A percentile compares a stretch with the other conserved stretches of the same genome.
Evolutionary conservation across 2,888 invertebrate genomes (phyloP).

Genomic region (Dusona sp.): DNA sequence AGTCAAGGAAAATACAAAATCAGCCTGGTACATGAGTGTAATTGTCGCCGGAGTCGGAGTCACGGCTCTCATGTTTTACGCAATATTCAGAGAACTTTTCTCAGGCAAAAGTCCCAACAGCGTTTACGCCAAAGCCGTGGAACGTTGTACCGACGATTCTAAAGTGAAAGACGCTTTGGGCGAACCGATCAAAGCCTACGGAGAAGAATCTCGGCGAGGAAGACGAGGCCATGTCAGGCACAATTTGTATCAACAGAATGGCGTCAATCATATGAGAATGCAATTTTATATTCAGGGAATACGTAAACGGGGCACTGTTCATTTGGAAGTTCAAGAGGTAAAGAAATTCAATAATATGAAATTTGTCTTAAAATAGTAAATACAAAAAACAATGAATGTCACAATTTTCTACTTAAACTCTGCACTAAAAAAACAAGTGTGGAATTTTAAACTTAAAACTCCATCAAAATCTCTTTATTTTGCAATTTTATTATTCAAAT

Average conservation of each 20-base stretch:
- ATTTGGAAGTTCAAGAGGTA: conserved; percentile 95
- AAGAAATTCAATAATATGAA: conserved; percentile 56
- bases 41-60: conserved; percentile 93
- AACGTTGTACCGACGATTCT: conserved; percentile 91
- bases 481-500: not conserved
- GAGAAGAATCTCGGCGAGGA: conserved; percentile 94
- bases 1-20: conserved; percentile 96
- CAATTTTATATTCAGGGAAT: conserved; percentile 95
- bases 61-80: conserved; percentile 93
- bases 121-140: conserved; percentile 92
- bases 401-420: not conserved
- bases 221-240: conserved; percentile 94
- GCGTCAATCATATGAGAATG: conserved; percentile 93
- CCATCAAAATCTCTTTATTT: not conserved
- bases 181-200: conserved; percentile 95
- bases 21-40: conserved; percentile 93
- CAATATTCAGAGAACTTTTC: conserved; percentile 94
- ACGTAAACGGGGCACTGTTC: conserved; percentile 92
- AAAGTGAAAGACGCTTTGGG: conserved; percentile 94
- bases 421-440: too few species aligned
- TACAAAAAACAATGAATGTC: not conserved
- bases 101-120: conserved; percentile 95
- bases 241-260: conserved; percentile 90
- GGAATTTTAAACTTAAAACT: too few species aligned
- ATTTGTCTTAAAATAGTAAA: not conserved